Evolutionary conservation across 2,888 invertebrate genomes (phyloP), one percentile per base, ranked within the genome.

Genomic region (Apodemia mormo): DNA sequence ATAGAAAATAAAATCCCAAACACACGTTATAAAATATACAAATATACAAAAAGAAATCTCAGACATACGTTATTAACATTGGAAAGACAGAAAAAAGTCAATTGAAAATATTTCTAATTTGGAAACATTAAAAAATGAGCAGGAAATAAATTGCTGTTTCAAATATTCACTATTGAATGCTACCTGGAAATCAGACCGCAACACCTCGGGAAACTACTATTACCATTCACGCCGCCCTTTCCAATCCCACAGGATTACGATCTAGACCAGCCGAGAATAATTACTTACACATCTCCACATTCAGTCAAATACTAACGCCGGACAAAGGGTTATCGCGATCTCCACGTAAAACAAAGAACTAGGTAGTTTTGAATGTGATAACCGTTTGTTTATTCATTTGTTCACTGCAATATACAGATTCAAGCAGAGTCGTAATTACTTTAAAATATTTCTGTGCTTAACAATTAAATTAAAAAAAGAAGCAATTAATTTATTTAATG

Each of bases 141-240:
- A 77, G 77, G 79, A 79, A 84, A 90, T 91, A 90, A 90, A 90
- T 91, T 87, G 88, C 81, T 76, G 84, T 85, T 87, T 92, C 89
- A 92, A 92, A 90, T 92, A 92, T 92, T 93, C 92, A 91, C 85
- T 90, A 92, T 92, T 90, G 90, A 92, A 91, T 90, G 87, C 89
- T 87, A 86, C 90, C 89, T 85, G 90, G 92, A 93, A 93, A 92
- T 92, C 90, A 91, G 87, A 90, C 89, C 92, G 85, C 90, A 89
- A 89, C 85, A 88, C 86, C 89, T 87, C 86, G 75, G 85, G 84
- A 84, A 87, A 85, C 86, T 88, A 83, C 88, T 90, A 92, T 91
- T 92, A 92, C 90, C 89, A 91, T 92, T 90, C 91, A 88, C 89
- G 87, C 87, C 89, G 90, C 89, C 92, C 92, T 87, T 88, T 85